Evolutionary conservation across 2,888 invertebrate species (phyloP), one percentile per base, ranked within the genome.

Genomic region (Limulus polyphemus): DNA sequence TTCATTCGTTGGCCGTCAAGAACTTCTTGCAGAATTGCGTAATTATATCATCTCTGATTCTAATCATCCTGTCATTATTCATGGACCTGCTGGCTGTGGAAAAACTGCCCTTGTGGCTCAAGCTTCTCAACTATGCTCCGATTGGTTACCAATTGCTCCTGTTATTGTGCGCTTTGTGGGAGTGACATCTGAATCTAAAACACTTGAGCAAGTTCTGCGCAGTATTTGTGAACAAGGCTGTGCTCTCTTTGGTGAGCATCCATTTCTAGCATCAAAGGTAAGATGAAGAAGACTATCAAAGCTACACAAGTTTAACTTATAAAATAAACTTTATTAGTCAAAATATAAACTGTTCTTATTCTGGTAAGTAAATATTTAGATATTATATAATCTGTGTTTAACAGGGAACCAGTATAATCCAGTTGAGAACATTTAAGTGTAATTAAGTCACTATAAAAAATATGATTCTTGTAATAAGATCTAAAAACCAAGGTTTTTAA

Each of bases 51-150:
- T 17, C 54, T 69, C 69, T 14, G 59, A 64, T 47, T 81, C 69
- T 76, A 77, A 47, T 76, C 80, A 65, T 17, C 88, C 89, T 0
- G 76, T 90, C 63, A 82, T 89, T 13, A 77, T 91, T 62, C 83
- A 86, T 65, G 90, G 90, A 0, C 82, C 84, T 47, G 82, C 84
- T n/a, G 90, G 90, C 12, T 86, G 87, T 75, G 90, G 90, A 1
- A 90, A 90, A 77, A 88, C 88, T 5, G 86, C 87, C 0, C 78
- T 90, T 10, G 80, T 88, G 50, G 87, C 90, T 1, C 81, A 86
- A 67, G 83, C 86, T 11, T 84, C 85, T 64, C 84, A 86, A 73
- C 86, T 87, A 73, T 83, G 86, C 73, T 83, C 85, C 49, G 51
- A 57, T 13, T 76, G 76, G 76, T 70, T 71, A 59, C 73, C 73